These are phyloP conservation scores for Pangasius djambal DNA, from an alignment of 2,797 vertebrate species.

Conservation along the genomic window DNA sequence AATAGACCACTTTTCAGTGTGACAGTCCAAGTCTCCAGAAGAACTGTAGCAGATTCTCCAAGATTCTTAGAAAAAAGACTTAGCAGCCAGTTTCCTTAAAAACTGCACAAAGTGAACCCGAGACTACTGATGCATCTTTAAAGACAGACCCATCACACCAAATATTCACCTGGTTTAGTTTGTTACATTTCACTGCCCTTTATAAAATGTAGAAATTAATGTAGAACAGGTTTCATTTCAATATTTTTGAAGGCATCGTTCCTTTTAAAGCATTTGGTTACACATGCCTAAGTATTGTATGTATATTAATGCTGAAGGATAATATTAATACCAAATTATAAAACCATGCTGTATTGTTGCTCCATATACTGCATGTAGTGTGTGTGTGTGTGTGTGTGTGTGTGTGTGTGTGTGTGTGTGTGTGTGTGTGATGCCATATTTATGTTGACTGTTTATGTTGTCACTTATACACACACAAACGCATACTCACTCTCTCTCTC, in stretches of 20 bases:
- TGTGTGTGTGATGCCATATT: neutral
- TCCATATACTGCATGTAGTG: neutral
- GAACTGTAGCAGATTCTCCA: neutral
- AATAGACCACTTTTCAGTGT: neutral
- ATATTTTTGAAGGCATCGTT: neutral
- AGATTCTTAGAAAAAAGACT: neutral
- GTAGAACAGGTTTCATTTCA: neutral
- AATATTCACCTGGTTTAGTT: neutral
- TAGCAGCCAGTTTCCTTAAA: neutral
- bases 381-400: neutral
- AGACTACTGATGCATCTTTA: neutral
- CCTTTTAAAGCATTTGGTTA: neutral
- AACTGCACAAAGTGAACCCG: neutral
- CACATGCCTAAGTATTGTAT: neutral
- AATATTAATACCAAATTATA: neutral
- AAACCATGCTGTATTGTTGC: neutral
- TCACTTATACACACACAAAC: neutral
- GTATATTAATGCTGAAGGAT: neutral
- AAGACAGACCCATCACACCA: neutral
- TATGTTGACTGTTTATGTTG: neutral
- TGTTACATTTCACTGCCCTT: neutral
- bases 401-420: neutral
- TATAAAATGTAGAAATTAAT: neutral
- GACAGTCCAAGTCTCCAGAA: neutral
- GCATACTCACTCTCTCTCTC: neutral